phyloP scores from a whole-genome alignment of 2,797 vertebrate species.

The Peromyscus attwateri region DNA sequence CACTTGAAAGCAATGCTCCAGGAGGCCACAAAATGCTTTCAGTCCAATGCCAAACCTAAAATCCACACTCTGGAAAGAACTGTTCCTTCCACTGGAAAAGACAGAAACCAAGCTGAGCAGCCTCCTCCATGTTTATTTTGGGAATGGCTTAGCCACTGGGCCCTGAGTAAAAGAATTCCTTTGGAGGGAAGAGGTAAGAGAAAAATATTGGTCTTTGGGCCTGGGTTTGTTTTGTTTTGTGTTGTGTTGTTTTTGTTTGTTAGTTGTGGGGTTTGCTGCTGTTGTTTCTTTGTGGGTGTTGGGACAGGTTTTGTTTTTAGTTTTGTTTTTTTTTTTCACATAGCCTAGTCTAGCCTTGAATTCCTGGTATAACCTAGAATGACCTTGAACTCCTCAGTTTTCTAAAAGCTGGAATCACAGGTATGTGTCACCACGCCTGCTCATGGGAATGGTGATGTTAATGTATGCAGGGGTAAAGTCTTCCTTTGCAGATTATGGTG shows the following conservation, averaged over 20 bases:
- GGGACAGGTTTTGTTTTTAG: too few species aligned
- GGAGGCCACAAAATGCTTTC: slow-evolving; percentile 69
- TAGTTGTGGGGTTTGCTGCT: background rate
- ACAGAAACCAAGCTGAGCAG: slow-evolving; percentile 41
- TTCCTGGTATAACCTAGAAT: background rate
- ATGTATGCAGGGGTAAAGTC: background rate
- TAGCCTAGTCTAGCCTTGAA: background rate
- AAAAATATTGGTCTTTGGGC: background rate
- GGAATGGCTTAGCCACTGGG: slow-evolving; percentile 51
- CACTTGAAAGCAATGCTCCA: slow-evolving; percentile 67
- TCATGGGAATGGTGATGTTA: background rate
- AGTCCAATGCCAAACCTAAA: slow-evolving; percentile 67
- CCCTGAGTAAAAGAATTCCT: slow-evolving; percentile 48
- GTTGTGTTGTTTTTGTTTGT: background rate
- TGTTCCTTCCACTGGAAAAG: slow-evolving; percentile 76
- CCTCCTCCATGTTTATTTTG: slow-evolving; percentile 54
- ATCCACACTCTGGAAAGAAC: slow-evolving; percentile 58
- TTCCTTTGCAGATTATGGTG: background rate
- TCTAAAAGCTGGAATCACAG: background rate
- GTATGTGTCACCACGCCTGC: background rate
- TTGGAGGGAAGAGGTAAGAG: accelerated
- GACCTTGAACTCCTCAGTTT: background rate
- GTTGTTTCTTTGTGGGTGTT: background rate
- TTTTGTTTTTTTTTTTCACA: background rate
- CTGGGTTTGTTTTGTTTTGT: background rate